Percentiles rank a stretch among this genome's conserved stretches.
These are phyloP conservation scores for Gnatocerus cornutus DNA, from an alignment of 2,888 invertebrate species.

Conservation along the genomic window DNA sequence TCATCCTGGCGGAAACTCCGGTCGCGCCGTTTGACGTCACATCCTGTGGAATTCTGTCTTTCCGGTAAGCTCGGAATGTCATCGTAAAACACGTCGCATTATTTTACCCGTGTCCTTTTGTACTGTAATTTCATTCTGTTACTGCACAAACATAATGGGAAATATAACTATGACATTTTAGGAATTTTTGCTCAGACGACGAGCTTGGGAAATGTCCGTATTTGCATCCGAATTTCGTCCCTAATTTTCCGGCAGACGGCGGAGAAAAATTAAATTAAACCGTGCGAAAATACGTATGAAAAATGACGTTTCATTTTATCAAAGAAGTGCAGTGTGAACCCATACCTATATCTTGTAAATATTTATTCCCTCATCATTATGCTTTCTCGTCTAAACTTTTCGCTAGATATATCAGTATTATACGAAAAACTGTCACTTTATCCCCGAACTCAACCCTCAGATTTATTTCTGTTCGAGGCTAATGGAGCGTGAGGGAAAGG, in stretches of 20 bases:
- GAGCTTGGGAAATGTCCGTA: constrained; percentile 9
- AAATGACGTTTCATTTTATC: too few species aligned
- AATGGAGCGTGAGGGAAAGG: constrained; percentile 47
- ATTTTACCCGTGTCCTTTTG: constrained; percentile 45
- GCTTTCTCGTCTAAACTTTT: constrained; percentile 31
- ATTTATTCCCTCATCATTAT: constrained; percentile 33
- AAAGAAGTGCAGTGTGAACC: constrained; percentile 14
- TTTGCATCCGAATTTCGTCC: constrained; percentile 13
- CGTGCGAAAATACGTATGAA: too few species aligned
- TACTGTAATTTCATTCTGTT: constrained; percentile 44
- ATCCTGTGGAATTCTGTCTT: constrained; percentile 57
- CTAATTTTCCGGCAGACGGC: constrained; percentile 24
- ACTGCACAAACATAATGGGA: constrained; percentile 28
- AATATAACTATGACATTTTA: constrained; percentile 22
- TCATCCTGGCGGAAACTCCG: constrained; percentile 53
- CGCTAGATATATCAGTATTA: constrained; percentile 47
- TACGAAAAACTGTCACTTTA: constrained; percentile 47
- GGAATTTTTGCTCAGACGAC: constrained; percentile 6
- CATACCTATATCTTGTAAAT: constrained; percentile 16
- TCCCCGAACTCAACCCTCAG: constrained; percentile 38
- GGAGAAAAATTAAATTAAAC: neutral
- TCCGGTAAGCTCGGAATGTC: constrained; percentile 54
- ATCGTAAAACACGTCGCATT: constrained; percentile 49
- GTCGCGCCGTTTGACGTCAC: constrained; percentile 57
- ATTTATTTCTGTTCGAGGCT: constrained; percentile 48